Evolutionary conservation across 1,140 invertebrate species (phyloP).

Genomic region (Trissolcus basalis): DNA sequence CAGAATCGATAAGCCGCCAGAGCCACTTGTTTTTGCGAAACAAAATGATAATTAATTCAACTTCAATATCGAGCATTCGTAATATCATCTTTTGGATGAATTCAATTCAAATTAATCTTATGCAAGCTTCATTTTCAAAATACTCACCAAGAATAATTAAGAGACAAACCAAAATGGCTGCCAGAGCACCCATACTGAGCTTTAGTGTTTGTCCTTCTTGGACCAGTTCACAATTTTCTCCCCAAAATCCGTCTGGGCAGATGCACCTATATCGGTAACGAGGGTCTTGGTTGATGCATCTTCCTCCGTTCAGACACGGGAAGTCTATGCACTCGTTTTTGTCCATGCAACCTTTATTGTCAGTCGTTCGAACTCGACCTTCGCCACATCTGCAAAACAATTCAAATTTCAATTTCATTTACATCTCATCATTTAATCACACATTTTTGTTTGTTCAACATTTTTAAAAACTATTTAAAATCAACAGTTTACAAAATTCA

Average conservation of each 20-base stretch:
- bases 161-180: constrained; percentile 94
- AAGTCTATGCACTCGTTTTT: constrained; percentile 95
- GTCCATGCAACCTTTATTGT: constrained; percentile 93
- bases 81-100: not conserved
- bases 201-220: constrained; percentile 94
- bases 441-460: too few species aligned
- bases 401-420: not conserved
- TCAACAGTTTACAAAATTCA: too few species aligned
- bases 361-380: constrained; percentile 89
- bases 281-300: constrained; percentile 92
- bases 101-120: not conserved
- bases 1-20: constrained; percentile 40
- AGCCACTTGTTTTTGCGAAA: constrained; percentile 29
- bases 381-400: constrained; percentile 87
- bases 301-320: constrained; percentile 93
- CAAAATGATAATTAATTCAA: constrained; percentile 30
- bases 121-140: constrained; percentile 4
- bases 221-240: constrained; percentile 93
- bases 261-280: constrained; percentile 87
- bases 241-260: constrained; percentile 94
- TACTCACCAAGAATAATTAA: constrained; percentile 94
- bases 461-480: too few species aligned
- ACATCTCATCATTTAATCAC: too few species aligned
- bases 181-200: constrained; percentile 94
- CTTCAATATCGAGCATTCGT: too few species aligned